Evolutionary conservation across 2,113 vertebrate genomes (phyloP).

Genomic region (Bothrops jararaca): DNA sequence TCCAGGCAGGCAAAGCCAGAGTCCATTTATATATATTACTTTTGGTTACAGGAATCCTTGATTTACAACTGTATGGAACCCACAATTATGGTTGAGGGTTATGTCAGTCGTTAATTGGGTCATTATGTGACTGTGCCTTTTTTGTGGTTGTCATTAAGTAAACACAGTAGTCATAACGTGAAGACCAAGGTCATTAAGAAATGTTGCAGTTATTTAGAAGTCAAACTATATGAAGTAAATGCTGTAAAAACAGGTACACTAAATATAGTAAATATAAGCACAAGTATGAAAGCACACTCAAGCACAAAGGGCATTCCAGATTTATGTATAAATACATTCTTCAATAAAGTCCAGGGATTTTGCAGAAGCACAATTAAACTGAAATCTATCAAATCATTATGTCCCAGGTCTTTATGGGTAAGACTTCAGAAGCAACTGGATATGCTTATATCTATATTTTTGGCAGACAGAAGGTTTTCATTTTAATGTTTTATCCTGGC

Average conservation of each 20-base stretch:
- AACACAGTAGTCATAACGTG: not conserved
- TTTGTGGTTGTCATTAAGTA: not conserved
- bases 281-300: fast-evolving
- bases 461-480: not conserved
- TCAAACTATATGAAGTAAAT: not conserved
- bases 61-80: not conserved
- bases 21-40: not conserved
- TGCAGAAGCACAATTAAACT: not conserved
- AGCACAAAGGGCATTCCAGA: fast-evolving
- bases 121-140: not conserved
- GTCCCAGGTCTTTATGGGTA: not conserved
- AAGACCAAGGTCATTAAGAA: not conserved
- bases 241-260: not conserved
- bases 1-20: not conserved
- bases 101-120: not conserved
- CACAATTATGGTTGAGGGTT: not conserved
- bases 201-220: not conserved
- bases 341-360: not conserved
- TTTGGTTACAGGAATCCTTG: not conserved
- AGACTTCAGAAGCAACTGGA: not conserved
- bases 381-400: not conserved
- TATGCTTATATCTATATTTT: not conserved
- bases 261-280: not conserved
- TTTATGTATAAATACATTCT: not conserved
- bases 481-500: not conserved